Percentiles rank a stretch among this genome's conserved stretches.
phyloP scores from a whole-genome alignment of 2,113 vertebrate genomes.

The Prionailurus bengalensis region DNA sequence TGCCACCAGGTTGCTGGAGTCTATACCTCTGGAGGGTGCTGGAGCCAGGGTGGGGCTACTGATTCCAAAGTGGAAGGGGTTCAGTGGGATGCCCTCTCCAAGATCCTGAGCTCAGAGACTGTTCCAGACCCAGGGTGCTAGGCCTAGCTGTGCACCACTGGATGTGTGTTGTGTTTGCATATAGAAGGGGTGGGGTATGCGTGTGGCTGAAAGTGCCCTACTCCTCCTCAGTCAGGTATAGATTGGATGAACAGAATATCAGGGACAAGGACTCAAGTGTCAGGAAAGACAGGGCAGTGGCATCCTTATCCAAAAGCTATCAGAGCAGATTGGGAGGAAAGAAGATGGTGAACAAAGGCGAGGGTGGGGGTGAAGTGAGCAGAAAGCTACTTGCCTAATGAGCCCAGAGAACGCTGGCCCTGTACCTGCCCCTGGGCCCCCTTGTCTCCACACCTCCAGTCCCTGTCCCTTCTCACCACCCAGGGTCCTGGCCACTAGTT shows the following conservation, averaged over 20 bases:
- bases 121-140: neutral
- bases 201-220: neutral
- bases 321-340: neutral
- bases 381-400: neutral
- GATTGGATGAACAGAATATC: neutral
- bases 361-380: neutral
- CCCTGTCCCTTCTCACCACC: neutral
- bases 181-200: accelerated
- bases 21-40: neutral
- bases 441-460: neutral
- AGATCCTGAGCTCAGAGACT: neutral
- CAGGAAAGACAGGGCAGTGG: neutral
- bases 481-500: neutral
- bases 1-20: neutral
- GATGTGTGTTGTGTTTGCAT: accelerated
- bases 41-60: neutral
- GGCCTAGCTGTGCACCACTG: neutral
- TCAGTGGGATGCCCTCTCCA: neutral
- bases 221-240: neutral
- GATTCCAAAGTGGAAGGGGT: neutral
- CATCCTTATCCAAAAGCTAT: neutral
- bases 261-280: neutral
- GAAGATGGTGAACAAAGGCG: neutral
- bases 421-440: neutral
- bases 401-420: neutral